Base-by-base conservation (phyloP, 2,888 invertebrate genomes). In the Xylophagus ater region DNA sequence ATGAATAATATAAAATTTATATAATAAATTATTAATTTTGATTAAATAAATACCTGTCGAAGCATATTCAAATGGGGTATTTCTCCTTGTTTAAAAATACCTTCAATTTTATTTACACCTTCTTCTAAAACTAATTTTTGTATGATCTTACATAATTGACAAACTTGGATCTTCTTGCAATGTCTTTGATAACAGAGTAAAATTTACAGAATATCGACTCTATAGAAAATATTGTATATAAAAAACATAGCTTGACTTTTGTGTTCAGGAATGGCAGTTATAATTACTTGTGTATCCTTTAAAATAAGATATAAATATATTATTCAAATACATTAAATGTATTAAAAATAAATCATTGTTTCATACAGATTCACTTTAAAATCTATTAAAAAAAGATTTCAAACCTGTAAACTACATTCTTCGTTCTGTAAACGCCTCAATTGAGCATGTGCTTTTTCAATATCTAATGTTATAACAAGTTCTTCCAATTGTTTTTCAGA, bases 81-180 rank as follows among this genome's bases (percentile, higher is more conserved):
- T 54, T 87, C 85, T 9, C 81, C 70, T 51, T 86, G 84, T 47
- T 80, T 74, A 28, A 94, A 72, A 62, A 89, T 88, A 2, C 75
- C 76, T 63, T 92, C 92, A 47, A 93, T 80, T 13, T 76, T 76
- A 4, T 74, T 69, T 0, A 85, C 73, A 51, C 85, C 82, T 2
- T 81, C 79, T 53, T 82, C 78, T 43, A 86, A 62, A 48, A 89
- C 79, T 58, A 86, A 83, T 48, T 88, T 80, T 56, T 88, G 78
- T 56, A 96, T 71, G 49, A 92, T 88, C 14, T 81, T 83, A 60
- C 92, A 86, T 48, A 96, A 71, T 61, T 94, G 93, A 59, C 93
- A 86, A n/a, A 34, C 93, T 92, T 1, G 94, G 93, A 68, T 96
- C 94, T 64, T 92, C 90, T 61, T 90, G 89, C 17, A 96, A 67